phyloP scores from a whole-genome alignment of 2,888 invertebrate genomes.

The Meiosimyza platycephala region DNA sequence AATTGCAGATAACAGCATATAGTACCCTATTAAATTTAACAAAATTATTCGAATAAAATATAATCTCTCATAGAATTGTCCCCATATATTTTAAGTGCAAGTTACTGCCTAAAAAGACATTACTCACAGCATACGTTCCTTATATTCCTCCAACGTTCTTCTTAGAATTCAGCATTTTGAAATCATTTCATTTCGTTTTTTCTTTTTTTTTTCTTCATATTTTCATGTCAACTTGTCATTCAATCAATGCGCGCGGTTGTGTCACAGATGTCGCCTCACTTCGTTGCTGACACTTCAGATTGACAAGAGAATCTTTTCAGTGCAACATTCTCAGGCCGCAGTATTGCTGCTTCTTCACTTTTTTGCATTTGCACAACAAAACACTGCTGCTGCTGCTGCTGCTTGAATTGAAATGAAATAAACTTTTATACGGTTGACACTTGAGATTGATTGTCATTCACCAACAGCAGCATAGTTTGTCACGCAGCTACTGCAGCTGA shows the following conservation, averaged over 20 bases:
- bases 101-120: no score
- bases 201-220: not conserved
- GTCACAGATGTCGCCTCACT: constrained; percentile 36
- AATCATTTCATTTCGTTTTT: no score
- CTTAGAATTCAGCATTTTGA: no score
- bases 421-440: constrained; percentile 59
- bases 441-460: constrained; percentile 63
- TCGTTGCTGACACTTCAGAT: constrained; percentile 33
- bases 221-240: not conserved
- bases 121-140: no score
- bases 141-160: no score
- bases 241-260: constrained; percentile 19
- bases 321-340: constrained; percentile 35
- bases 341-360: constrained; percentile 13
- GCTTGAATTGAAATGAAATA: constrained; percentile 54
- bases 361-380: constrained; percentile 15
- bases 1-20: no score
- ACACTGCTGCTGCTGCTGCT: not conserved
- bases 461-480: constrained; percentile 48
- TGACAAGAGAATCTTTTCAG: constrained; percentile 40
- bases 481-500: constrained; percentile 15
- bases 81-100: no score
- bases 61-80: no score
- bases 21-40: no score
- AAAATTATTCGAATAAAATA: no score